Conservation (phyloP, 2,888 invertebrate species). For the Oxycera nigricornis region DNA sequence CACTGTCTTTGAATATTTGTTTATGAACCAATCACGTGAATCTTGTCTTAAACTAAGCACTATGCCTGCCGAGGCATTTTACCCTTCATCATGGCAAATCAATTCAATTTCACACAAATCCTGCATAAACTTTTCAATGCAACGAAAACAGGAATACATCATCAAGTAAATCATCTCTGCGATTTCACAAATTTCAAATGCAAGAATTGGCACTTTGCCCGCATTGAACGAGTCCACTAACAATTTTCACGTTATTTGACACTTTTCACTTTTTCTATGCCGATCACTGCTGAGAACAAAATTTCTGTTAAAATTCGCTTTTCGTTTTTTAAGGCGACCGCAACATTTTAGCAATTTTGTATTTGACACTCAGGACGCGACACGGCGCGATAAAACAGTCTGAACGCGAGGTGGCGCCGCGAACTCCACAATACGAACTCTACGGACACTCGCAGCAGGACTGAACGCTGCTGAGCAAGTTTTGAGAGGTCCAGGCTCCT, state of each 20-base stretch:
- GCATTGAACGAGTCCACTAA: neutral
- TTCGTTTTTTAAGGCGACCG: slow-evolving; percentile 16
- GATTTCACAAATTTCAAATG: neutral
- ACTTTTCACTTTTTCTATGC: neutral
- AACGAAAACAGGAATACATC: neutral
- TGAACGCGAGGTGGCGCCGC: slow-evolving; percentile 34
- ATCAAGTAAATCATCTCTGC: neutral
- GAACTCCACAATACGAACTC: slow-evolving; percentile 54
- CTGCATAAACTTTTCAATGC: neutral
- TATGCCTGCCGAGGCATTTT: neutral
- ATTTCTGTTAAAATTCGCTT: no score
- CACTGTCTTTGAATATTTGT: neutral
- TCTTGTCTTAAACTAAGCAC: neutral
- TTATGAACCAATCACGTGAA: neutral
- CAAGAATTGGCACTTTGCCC: neutral
- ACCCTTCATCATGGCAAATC: neutral
- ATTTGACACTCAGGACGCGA: slow-evolving; percentile 39
- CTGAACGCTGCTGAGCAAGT: slow-evolving; percentile 58
- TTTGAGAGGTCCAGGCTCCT: slow-evolving; percentile 35
- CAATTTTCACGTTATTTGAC: neutral
- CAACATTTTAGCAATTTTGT: slow-evolving; percentile 23
- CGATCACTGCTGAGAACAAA: neutral
- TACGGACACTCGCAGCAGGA: slow-evolving; percentile 61
- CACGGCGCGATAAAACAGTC: slow-evolving; percentile 32
- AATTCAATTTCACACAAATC: neutral